Base-by-base conservation (phyloP, 1,140 invertebrate genomes). In the Sitobion miscanthi region DNA sequence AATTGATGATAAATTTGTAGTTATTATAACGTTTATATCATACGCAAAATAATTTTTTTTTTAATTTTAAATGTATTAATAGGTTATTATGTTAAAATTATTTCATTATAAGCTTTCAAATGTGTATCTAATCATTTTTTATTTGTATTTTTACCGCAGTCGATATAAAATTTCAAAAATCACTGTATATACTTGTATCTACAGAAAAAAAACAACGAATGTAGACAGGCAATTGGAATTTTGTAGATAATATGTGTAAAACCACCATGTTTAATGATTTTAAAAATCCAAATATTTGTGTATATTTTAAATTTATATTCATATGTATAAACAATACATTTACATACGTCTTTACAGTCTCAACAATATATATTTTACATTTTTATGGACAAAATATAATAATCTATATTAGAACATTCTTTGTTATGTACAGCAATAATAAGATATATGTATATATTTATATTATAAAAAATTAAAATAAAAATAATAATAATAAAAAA, bases 351-450 rank as follows among this genome's bases (percentile, higher is more conserved):
- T 93, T 93, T 93, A 93, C 91, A 93, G 91, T 93, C 91, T 93
- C 91, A 93, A 93, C 91, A 93, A 93, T 86, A 93, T 85, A 83
- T 93, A 93, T 52, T 86, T 93, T 93, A 93, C 91, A 93, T 57
- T 92, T 93, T 93, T 93, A 93, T 93, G 91, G 91, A 93, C 91
- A 93, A 93, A 85, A 93, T 93, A 93, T 93, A 93, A 85, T 93
- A 92, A 93, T 93, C 91, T 93, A 93, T 93, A 93, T 86, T 93
- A 93, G 49, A 93, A 83, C 77, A 85, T 93, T 91, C 38, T 93
- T 93, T 93, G 82, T 93, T 93, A 93, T 93, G 47, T 93, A 93
- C 91, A 93, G 49, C 35, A 93, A 86, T 93, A 82, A 93, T 54
- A 85, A 86, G n/a, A 92, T 92, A 92, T 92, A 92, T 92, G 42